Evolutionary conservation across 2,888 invertebrate species (phyloP).

Genomic region (Lysandra coridon): DNA sequence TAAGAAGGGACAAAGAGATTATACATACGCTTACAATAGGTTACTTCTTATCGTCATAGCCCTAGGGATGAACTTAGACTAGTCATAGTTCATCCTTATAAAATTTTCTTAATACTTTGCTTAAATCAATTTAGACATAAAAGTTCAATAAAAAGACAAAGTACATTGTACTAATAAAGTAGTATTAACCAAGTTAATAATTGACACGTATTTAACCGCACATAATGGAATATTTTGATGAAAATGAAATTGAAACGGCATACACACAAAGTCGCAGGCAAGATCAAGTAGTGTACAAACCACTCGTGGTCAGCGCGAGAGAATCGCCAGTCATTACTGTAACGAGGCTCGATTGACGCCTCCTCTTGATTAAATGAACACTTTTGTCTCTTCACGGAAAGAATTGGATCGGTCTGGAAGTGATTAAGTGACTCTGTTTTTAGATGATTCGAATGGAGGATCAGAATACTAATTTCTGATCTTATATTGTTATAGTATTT

Average conservation of each 20-base stretch:
- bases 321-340: slow-evolving; percentile 73
- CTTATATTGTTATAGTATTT: neutral
- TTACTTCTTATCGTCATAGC: no score
- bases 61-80: no score
- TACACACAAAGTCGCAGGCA: neutral
- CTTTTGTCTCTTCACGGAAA: slow-evolving; percentile 70
- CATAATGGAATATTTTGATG: no score
- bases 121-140: no score
- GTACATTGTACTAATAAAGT: no score
- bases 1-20: no score
- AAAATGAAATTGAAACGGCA: neutral
- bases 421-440: slow-evolving; percentile 45
- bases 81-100: no score
- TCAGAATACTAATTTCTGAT: neutral
- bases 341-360: slow-evolving; percentile 75
- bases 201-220: no score
- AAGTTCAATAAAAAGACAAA: no score
- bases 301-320: slow-evolving; percentile 70
- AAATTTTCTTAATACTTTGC: no score
- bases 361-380: slow-evolving; percentile 73
- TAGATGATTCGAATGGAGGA: neutral
- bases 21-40: no score
- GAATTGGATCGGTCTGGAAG: slow-evolving; percentile 61
- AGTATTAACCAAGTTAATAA: no score
- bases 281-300: slow-evolving; percentile 49